Conservation (phyloP, 2,113 vertebrate genomes). For the Apteryx owenii region DNA sequence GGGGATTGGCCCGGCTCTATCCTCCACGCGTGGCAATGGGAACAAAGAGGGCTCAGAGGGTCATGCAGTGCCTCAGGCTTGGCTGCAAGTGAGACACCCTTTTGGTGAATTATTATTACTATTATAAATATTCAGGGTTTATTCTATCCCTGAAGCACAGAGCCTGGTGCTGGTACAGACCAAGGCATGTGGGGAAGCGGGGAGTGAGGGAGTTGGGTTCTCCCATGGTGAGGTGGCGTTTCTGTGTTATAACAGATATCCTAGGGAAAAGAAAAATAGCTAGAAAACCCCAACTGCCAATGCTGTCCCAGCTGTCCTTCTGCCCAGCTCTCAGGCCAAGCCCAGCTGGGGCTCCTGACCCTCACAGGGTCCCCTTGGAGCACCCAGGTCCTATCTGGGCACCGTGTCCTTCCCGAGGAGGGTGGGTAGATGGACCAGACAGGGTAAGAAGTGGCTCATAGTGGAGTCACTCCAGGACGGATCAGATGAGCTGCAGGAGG, state of each 20-base stretch:
- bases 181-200: background rate
- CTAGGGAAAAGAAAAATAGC: background rate
- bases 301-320: background rate
- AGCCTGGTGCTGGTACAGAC: background rate
- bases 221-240: background rate
- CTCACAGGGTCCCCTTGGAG: no score
- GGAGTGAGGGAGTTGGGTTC: background rate
- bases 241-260: background rate
- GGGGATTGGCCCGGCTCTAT: background rate
- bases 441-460: no score
- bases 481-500: no score
- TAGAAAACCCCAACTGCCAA: background rate
- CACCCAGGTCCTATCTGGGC: no score
- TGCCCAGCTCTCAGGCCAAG: no score
- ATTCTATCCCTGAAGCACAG: background rate
- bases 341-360: no score
- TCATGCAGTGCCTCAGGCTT: background rate
- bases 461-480: no score
- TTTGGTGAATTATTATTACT: background rate
- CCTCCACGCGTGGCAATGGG: fast-evolving
- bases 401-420: no score
- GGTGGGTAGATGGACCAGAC: no score
- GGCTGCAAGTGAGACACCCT: background rate
- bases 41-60: background rate
- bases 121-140: background rate